Evolutionary conservation across 2,113 vertebrate genomes (phyloP), one percentile per base, ranked within the genome.

Genomic region (Larimichthys polyactis): DNA sequence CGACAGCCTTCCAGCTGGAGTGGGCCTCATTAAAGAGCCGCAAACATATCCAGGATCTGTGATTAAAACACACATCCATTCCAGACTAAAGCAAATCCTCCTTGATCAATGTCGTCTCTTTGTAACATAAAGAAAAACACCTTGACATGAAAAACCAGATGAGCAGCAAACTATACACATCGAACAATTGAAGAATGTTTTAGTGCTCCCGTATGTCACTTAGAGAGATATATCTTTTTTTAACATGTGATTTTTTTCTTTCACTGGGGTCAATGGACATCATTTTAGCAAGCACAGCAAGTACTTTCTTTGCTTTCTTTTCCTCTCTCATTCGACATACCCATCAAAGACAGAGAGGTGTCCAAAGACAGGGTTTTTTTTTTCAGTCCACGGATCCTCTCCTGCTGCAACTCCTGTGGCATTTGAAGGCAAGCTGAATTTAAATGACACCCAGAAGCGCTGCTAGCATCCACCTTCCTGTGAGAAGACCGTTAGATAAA

Each of bases 1-100:
- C 67, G 77, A 79, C 89, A 62, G 81, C 87, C 75, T 82, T 90
- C 88, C 89, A 89, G 85, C 84, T 89, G 82, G 78, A 89, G 86
- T 4, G 15, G 83, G 68, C 79, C 89, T 93, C 87, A 87, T 93
- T 92, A 92, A 73, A 85, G 75, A 79, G 74, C 20, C 1, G 4
- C 72, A 55, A 74, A 75, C 78, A 0, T 71, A 71, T 89, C 85
- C 81, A 55, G 79, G 87, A 90, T 76, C 66, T 80, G 87, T 87
- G 85, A 91, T 91, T 92, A 87, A 74, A 87, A 83, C 78, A 11
- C 62, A 27, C 64, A 71, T 43, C 71, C 54, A 59, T 68, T 86
- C 24, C 67, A 78, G 70, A 78, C 48, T 40, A 67, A 77, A 82
- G 75, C 70, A 4, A 74, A 19, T 51, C 59, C 55, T 32, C 76